Percentiles rank a stretch among this genome's conserved stretches.
Conservation (phyloP, 1,140 invertebrate genomes). For the Phymorhynchus buccinoides region DNA sequence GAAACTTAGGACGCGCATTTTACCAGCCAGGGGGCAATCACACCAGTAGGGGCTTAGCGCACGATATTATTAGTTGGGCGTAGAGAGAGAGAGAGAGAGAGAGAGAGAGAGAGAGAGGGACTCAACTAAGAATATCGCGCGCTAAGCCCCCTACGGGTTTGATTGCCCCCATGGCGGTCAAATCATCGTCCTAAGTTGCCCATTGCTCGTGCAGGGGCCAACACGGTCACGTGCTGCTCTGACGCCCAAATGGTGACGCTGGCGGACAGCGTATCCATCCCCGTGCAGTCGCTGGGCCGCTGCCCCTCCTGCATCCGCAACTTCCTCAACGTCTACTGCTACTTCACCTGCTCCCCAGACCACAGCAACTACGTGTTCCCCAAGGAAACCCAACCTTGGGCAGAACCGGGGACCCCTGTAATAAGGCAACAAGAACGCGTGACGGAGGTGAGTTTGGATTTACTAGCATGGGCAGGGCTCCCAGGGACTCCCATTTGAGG, state of each 20-base stretch:
- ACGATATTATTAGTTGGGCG: too few species aligned
- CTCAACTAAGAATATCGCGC: too few species aligned
- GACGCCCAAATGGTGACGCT: conserved; percentile 80
- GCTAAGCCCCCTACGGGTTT: too few species aligned
- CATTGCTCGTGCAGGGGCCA: not conserved
- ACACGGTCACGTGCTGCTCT: conserved; percentile 80
- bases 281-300: conserved; percentile 80
- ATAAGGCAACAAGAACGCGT: not conserved
- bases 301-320: conserved; percentile 91
- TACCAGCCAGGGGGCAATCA: too few species aligned
- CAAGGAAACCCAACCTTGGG: not conserved
- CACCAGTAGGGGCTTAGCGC: too few species aligned
- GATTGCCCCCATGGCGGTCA: too few species aligned
- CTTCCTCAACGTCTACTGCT: conserved; percentile 86
- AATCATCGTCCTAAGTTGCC: too few species aligned
- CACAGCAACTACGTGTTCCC: conserved; percentile 83
- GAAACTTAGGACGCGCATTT: too few species aligned
- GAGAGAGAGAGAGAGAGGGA: too few species aligned
- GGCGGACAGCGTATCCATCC: conserved; percentile 78
- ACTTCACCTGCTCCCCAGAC: conserved; percentile 85
- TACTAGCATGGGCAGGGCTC: too few species aligned
- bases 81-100: too few species aligned
- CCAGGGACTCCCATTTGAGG: too few species aligned
- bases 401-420: not conserved
- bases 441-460: not conserved